A percentile compares a stretch with the other conserved stretches of the same genome.
Evolutionary conservation across 2,113 vertebrate genomes (phyloP).

Genomic region (Morone chrysops): DNA sequence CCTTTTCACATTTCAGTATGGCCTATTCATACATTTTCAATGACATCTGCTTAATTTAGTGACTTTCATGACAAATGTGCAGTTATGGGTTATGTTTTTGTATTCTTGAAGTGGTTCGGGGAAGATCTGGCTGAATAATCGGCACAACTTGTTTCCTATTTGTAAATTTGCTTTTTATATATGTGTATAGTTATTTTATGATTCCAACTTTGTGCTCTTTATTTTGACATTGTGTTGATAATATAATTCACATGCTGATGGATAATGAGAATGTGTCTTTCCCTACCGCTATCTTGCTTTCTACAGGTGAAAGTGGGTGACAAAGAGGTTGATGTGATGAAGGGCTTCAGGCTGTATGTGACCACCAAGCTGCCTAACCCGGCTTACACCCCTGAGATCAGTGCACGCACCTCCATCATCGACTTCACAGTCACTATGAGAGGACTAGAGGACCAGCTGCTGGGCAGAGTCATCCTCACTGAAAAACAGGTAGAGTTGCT

Average conservation of each 20-base stretch:
- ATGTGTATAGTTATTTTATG: neutral
- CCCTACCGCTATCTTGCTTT: slow-evolving; percentile 8
- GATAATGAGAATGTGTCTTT: neutral
- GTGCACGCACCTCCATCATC: slow-evolving; percentile 93
- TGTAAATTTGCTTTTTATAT: neutral
- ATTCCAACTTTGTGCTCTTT: neutral
- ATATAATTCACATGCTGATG: neutral
- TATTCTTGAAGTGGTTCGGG: neutral
- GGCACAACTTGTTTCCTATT: neutral
- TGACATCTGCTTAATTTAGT: neutral
- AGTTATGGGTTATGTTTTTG: neutral
- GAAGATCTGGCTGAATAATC: neutral
- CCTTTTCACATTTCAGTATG: neutral
- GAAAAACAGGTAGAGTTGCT: slow-evolving; percentile 90
- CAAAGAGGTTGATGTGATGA: slow-evolving; percentile 95
- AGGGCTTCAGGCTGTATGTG: slow-evolving; percentile 93
- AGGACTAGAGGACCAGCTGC: slow-evolving; percentile 95
- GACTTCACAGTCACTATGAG: slow-evolving; percentile 97
- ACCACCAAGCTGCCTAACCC: slow-evolving; percentile 96
- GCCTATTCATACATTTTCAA: neutral
- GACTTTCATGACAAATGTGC: neutral
- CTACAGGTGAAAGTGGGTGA: slow-evolving; percentile 96
- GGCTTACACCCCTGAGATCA: slow-evolving; percentile 94
- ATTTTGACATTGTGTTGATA: neutral
- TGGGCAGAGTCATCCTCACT: slow-evolving; percentile 95